Percentiles rank a stretch among this genome's conserved stretches.
Evolutionary conservation across 2,888 invertebrate species (phyloP).

Genomic region (Thera britannica): DNA sequence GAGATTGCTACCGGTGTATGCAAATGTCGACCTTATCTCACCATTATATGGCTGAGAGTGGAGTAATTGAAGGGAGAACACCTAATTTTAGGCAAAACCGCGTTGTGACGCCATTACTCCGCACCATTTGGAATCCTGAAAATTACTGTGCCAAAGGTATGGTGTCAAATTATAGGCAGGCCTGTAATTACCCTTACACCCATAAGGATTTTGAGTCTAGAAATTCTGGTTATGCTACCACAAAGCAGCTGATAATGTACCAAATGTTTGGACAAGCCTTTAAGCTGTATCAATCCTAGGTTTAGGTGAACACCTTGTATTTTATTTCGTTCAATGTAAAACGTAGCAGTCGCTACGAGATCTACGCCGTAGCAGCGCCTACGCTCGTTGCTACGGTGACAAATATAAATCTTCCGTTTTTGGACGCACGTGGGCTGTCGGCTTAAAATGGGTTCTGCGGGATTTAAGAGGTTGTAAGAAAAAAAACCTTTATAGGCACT

Average conservation of each 20-base stretch:
- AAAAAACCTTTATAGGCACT: no score
- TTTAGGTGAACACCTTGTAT: neutral
- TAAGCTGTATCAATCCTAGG: no score
- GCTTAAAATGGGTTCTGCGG: no score
- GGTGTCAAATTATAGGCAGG: neutral
- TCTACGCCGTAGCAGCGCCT: constrained; percentile 31
- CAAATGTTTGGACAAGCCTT: no score
- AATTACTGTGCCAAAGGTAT: constrained; percentile 1
- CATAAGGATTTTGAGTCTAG: neutral
- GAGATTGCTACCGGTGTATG: constrained; percentile 32
- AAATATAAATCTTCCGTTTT: neutral
- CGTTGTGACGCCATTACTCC: constrained; percentile 32
- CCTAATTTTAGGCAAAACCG: constrained; percentile 35
- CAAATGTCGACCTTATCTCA: constrained; percentile 16
- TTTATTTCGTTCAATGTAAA: constrained; percentile 1
- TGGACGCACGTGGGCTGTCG: no score
- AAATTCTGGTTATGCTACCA: neutral
- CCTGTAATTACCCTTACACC: constrained; percentile 1
- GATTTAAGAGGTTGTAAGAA: no score
- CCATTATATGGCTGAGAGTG: constrained; percentile 17
- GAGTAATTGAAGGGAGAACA: constrained; percentile 10
- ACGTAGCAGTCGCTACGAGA: constrained; percentile 18
- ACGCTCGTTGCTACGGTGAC: constrained; percentile 20
- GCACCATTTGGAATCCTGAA: constrained; percentile 27
- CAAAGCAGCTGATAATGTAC: no score